A percentile compares a stretch with the other conserved stretches of the same genome.
phyloP scores from a whole-genome alignment of 2,113 vertebrate species.

The Takifugu bimaculatus region DNA sequence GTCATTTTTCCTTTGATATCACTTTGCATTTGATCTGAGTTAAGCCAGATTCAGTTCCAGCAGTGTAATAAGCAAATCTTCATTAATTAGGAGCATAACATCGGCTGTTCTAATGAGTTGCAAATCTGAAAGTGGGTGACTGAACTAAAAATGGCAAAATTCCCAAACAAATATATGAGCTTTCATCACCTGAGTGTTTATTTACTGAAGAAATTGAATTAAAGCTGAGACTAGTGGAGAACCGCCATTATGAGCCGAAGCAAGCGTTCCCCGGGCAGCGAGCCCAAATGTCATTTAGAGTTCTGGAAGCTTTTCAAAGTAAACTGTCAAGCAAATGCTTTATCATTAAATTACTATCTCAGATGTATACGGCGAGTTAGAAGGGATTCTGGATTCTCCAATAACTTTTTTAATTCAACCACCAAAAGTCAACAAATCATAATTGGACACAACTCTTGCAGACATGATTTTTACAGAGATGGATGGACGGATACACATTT shows the following conservation, averaged over 20 bases:
- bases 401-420: slow-evolving; percentile 1
- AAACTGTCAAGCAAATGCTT: slow-evolving; percentile 16
- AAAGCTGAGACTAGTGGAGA: slow-evolving; percentile 8
- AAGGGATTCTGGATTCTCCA: slow-evolving; percentile 19
- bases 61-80: no score
- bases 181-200: slow-evolving; percentile 8
- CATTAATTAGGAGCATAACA: no score
- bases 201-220: slow-evolving; percentile 15
- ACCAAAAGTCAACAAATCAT: background rate
- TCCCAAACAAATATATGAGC: background rate
- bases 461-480: background rate
- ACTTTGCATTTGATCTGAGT: no score
- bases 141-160: background rate
- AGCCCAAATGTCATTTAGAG: slow-evolving; percentile 19
- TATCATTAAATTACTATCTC: slow-evolving; percentile 26
- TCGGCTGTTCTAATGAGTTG: no score
- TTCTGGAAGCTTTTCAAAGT: slow-evolving; percentile 4
- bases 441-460: no score
- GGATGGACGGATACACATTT: background rate
- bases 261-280: slow-evolving; percentile 6
- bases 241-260: slow-evolving; percentile 21
- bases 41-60: no score
- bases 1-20: no score
- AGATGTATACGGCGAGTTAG: slow-evolving; percentile 8
- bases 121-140: slow-evolving; percentile 2